phyloP scores from a whole-genome alignment of 2,888 invertebrate genomes.

The Rhopalosiphum nymphaeae region DNA sequence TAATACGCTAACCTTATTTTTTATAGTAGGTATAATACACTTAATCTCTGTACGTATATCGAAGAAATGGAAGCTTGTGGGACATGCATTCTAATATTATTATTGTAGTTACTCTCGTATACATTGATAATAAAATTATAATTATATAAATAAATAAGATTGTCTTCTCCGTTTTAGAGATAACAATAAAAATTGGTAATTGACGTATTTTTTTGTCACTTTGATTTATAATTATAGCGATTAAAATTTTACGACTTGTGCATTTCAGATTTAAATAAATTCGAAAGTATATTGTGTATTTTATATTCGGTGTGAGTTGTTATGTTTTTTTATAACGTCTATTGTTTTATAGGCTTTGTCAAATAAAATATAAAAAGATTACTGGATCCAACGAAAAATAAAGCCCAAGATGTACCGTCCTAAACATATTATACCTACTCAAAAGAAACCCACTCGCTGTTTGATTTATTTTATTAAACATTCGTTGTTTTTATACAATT shows the following conservation, averaged over 20 bases:
- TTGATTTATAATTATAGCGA: background rate
- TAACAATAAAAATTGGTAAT: background rate
- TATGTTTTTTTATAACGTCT: background rate
- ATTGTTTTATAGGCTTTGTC: background rate
- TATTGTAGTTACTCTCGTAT: background rate
- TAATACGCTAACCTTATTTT: background rate
- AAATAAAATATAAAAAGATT: background rate
- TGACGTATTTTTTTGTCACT: background rate
- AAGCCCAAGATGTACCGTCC: background rate
- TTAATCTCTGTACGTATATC: background rate
- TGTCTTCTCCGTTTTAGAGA: background rate
- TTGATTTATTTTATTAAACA: constrained; percentile 15
- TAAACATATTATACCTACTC: background rate
- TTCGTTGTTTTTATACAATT: background rate
- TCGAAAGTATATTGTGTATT: background rate
- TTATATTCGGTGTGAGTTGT: background rate
- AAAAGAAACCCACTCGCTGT: background rate
- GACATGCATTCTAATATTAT: too few relatives aligned
- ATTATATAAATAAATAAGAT: background rate
- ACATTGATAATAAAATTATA: background rate
- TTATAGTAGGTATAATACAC: background rate
- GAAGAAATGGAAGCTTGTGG: background rate
- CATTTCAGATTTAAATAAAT: background rate
- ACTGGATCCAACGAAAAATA: background rate
- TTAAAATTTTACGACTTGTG: background rate